A percentile compares a stretch with the other conserved stretches of the same genome.
phyloP scores from a whole-genome alignment of 2,797 vertebrate species.

The Tarsius wallacei region DNA sequence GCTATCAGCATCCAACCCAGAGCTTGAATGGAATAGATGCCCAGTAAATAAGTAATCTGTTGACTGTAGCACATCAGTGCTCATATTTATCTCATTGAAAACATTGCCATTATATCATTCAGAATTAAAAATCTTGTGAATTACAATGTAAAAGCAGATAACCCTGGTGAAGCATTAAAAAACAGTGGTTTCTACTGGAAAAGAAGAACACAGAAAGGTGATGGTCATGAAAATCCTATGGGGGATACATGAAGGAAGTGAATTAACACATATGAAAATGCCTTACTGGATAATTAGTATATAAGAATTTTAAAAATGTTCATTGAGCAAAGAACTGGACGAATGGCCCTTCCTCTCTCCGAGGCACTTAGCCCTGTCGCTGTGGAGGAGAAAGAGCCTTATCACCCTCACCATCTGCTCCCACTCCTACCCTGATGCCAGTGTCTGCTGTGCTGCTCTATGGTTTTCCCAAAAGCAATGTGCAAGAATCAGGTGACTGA shows the following conservation, averaged over 20 bases:
- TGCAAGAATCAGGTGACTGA: not conserved
- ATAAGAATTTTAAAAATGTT: not conserved
- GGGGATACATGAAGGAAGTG: not conserved
- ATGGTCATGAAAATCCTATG: not conserved
- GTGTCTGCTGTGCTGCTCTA: not conserved
- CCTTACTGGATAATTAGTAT: not conserved
- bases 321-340: not conserved
- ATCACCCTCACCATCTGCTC: fast-evolving
- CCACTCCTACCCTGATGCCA: fast-evolving
- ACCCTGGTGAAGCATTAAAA: not conserved
- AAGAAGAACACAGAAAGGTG: not conserved
- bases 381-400: not conserved
- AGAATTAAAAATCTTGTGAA: not conserved
- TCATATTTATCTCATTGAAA: not conserved
- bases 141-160: not conserved
- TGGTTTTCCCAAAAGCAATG: not conserved
- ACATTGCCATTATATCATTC: not conserved
- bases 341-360: not conserved
- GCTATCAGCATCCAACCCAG: not conserved
- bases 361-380: not conserved
- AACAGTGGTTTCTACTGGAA: not conserved
- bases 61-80: not conserved
- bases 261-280: not conserved
- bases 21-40: not conserved
- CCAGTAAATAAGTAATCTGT: not conserved